Percentiles rank a stretch among this genome's conserved stretches.
These are phyloP conservation scores for Horisme vitalbata DNA, from an alignment of 2,888 invertebrate genomes.

Conservation along the genomic window DNA sequence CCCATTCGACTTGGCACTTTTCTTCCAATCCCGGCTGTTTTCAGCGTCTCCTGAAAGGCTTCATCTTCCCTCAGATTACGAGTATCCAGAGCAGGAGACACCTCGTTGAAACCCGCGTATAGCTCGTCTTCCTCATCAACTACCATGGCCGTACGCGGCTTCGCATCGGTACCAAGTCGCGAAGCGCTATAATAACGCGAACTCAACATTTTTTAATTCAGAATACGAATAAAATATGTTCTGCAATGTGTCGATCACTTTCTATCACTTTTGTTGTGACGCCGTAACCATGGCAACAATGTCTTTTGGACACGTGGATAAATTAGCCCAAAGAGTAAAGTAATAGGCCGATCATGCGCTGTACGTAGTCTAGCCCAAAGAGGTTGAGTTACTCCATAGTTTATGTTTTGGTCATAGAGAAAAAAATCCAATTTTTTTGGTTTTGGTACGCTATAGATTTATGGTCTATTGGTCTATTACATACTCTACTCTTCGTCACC, in stretches of 20 bases:
- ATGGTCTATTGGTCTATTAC: no score
- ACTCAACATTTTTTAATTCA: conserved; percentile 56
- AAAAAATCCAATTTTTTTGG: no score
- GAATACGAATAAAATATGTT: conserved; percentile 1
- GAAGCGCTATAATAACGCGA: conserved; percentile 71
- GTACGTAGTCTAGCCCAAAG: conserved; percentile 17
- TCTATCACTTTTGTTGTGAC: conserved; percentile 65
- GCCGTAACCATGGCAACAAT: conserved; percentile 64
- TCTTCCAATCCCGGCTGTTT: conserved; percentile 87
- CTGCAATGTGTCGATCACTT: conserved; percentile 5
- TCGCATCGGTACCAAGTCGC: conserved; percentile 62
- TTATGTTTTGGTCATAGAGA: no score
- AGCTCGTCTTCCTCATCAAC: conserved; percentile 84
- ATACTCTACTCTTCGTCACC: no score
- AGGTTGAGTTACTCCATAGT: no score
- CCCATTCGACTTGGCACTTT: conserved; percentile 83
- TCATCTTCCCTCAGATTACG: conserved; percentile 88
- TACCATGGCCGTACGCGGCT: conserved; percentile 66
- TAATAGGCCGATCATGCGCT: not conserved
- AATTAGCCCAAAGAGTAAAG: no score
- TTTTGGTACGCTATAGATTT: no score
- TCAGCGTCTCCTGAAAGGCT: conserved; percentile 89
- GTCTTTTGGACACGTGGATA: conserved; percentile 22
- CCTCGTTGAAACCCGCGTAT: conserved; percentile 87
- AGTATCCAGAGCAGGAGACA: conserved; percentile 85